Evolutionary conservation across 2,888 invertebrate species (phyloP).

Genomic region (Tenthredo scrophulariae): DNA sequence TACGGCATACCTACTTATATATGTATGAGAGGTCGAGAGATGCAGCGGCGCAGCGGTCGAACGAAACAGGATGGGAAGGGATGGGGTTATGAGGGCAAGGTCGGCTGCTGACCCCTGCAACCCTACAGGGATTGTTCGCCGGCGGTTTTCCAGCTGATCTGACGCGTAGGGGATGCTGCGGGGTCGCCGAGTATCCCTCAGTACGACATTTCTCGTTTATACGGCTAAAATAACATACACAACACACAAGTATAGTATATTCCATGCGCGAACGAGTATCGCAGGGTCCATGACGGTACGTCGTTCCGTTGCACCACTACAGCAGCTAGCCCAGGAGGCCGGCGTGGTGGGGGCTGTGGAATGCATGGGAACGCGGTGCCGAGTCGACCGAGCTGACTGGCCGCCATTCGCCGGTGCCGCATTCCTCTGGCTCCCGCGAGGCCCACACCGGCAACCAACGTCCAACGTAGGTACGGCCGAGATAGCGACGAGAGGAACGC

Average conservation of each 20-base stretch:
- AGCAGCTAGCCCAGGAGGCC: conserved; percentile 65
- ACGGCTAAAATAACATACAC: background rate
- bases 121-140: background rate
- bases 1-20: background rate
- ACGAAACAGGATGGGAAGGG: conserved; percentile 30
- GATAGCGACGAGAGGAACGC: conserved; percentile 52
- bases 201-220: background rate
- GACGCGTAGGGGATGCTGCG: background rate
- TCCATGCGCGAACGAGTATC: conserved; percentile 54
- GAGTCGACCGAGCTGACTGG: conserved; percentile 72
- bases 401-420: conserved; percentile 76
- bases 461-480: conserved; percentile 73
- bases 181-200: background rate
- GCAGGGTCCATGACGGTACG: conserved; percentile 60
- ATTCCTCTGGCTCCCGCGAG: conserved; percentile 65
- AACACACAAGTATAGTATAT: background rate
- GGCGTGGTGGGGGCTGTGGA: conserved; percentile 75
- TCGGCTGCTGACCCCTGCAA: conserved; percentile 64
- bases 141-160: conserved; percentile 20
- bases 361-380: conserved; percentile 76
- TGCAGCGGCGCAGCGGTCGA: background rate
- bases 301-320: conserved; percentile 53
- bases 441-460: conserved; percentile 60
- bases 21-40: background rate
- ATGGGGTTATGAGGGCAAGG: conserved; percentile 61